Percentiles rank a stretch among this genome's conserved stretches.
These are phyloP conservation scores for Clarias magur DNA, from an alignment of 2,113 vertebrate species.

Conservation along the genomic window DNA sequence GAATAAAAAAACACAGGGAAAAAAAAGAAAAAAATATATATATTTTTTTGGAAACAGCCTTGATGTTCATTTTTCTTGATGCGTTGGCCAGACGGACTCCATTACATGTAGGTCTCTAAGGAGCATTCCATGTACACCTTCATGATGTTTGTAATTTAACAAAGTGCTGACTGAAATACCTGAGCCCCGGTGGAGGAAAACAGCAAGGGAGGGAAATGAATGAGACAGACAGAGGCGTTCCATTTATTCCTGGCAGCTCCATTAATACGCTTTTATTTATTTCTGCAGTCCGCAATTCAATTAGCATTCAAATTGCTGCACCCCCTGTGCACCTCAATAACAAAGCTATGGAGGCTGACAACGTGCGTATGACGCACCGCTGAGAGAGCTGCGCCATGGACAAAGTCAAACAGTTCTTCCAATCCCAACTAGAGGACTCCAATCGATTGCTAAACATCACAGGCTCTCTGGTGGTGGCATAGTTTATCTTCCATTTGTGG, in stretches of 20 bases:
- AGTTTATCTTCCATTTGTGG: conserved; percentile 35
- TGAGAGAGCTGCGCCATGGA: not conserved
- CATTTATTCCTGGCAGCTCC: conserved; percentile 30
- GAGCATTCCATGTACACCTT: not conserved
- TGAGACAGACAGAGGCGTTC: conserved; percentile 3
- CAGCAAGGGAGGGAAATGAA: not conserved
- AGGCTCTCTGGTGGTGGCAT: conserved; percentile 17
- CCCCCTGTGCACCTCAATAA: not conserved
- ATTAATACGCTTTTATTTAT: conserved; percentile 45
- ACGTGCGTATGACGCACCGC: not conserved
- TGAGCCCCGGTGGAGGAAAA: not conserved
- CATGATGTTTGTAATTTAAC: conserved; percentile 29
- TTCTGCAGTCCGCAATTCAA: conserved; percentile 4
- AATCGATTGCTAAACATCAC: conserved; percentile 35
- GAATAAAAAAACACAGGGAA: not conserved
- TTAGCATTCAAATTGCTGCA: conserved; percentile 38
- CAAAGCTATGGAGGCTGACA: conserved; percentile 20
- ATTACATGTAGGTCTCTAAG: not conserved
- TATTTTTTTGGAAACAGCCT: not conserved
- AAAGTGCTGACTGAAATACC: conserved; percentile 23
- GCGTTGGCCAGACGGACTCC: not conserved
- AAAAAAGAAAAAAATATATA: not conserved
- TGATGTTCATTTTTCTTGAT: not conserved
- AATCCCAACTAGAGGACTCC: conserved; percentile 23
- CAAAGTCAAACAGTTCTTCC: conserved; percentile 41